phyloP scores from a whole-genome alignment of 2,888 invertebrate genomes.

The Cryptophagus acutangulus region DNA sequence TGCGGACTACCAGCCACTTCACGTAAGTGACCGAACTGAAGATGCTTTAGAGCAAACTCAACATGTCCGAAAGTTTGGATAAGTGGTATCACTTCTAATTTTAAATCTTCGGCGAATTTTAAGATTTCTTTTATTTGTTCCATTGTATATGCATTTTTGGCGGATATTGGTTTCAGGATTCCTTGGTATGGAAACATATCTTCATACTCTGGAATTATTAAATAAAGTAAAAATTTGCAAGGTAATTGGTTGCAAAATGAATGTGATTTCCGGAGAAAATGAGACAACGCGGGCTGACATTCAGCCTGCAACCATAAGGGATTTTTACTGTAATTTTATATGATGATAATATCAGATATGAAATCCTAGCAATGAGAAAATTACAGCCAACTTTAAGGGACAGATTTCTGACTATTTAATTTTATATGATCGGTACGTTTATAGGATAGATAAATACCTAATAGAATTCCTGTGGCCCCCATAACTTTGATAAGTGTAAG shows the following conservation, averaged over 20 bases:
- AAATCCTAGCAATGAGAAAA: too few relatives aligned
- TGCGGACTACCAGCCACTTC: slow-evolving; percentile 65
- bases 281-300: too few relatives aligned
- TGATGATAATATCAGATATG: too few relatives aligned
- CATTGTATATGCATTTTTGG: slow-evolving; percentile 57
- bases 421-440: too few relatives aligned
- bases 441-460: too few relatives aligned
- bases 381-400: too few relatives aligned
- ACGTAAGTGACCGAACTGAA: slow-evolving; percentile 58
- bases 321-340: too few relatives aligned
- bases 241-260: background rate
- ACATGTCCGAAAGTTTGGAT: slow-evolving; percentile 75
- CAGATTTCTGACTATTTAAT: too few relatives aligned
- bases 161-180: slow-evolving; percentile 52
- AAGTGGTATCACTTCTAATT: slow-evolving; percentile 66
- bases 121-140: slow-evolving; percentile 56
- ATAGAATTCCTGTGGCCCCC: slow-evolving; percentile 65
- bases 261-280: too few relatives aligned
- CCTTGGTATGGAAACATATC: slow-evolving; percentile 76
- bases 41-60: slow-evolving; percentile 66
- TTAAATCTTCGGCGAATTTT: slow-evolving; percentile 52
- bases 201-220: slow-evolving; percentile 59
- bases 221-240: background rate
- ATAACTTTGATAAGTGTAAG: slow-evolving; percentile 56
- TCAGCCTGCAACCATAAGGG: too few relatives aligned